phyloP scores from a whole-genome alignment of 2,113 vertebrate genomes.

The Perccottus glenii region DNA sequence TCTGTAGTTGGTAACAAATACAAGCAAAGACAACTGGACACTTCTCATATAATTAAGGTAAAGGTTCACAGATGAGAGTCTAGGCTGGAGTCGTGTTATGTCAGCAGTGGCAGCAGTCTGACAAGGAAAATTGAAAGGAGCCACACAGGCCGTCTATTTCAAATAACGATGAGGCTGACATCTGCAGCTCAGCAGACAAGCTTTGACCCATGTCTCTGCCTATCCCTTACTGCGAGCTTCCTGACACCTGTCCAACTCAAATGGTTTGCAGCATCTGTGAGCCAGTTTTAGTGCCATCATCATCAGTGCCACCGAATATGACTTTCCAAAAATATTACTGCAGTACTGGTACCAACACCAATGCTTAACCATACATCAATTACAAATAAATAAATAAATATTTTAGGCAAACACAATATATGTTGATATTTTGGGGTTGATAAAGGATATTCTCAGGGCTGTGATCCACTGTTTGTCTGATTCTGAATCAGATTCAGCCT shows the following conservation, averaged over 20 bases:
- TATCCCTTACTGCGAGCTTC: conserved; percentile 34
- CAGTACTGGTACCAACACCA: background rate
- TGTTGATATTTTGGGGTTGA: too few relatives aligned
- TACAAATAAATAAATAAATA: too few relatives aligned
- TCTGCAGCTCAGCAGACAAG: conserved; percentile 53
- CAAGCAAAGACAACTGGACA: background rate
- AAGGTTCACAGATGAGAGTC: conserved; percentile 40
- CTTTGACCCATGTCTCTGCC: conserved; percentile 37
- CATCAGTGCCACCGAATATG: conserved; percentile 6
- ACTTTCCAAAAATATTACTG: background rate
- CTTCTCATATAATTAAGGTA: conserved; percentile 17
- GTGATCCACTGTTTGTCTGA: too few relatives aligned
- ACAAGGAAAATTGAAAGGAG: conserved; percentile 46
- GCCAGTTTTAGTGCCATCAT: conserved; percentile 15
- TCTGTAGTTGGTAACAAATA: background rate
- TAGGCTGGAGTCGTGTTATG: conserved; percentile 23
- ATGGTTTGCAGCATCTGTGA: conserved; percentile 38
- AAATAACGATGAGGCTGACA: conserved; percentile 56
- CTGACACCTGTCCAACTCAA: conserved; percentile 43
- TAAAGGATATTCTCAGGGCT: too few relatives aligned
- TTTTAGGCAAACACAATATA: too few relatives aligned
- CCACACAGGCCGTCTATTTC: conserved; percentile 30
- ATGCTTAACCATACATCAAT: background rate
- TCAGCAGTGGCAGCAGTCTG: conserved; percentile 25
- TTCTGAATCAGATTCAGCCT: too few relatives aligned